Percentiles rank a stretch among this genome's conserved stretches.
These are phyloP conservation scores for Papilio glaucus DNA, from an alignment of 1,140 invertebrate genomes.

Conservation along the genomic window DNA sequence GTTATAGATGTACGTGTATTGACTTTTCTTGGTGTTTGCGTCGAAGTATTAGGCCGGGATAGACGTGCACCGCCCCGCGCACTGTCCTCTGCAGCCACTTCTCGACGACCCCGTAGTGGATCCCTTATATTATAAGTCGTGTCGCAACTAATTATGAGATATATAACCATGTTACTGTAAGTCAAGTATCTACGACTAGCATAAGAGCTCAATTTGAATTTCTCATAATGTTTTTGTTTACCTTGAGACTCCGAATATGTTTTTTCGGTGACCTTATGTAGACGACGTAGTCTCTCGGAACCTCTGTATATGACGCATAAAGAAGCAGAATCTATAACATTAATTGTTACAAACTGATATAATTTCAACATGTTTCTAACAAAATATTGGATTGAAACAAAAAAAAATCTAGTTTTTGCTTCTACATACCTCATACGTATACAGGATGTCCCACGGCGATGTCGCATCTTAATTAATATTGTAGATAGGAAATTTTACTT, in stretches of 20 bases:
- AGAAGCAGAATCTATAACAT: not conserved
- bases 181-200: slow-evolving; percentile 14
- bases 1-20: slow-evolving; percentile 18
- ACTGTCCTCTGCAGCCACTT: not conserved
- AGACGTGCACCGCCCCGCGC: too few species aligned
- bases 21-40: slow-evolving; percentile 4
- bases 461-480: too few species aligned
- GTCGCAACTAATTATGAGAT: slow-evolving; percentile 1
- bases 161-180: slow-evolving; percentile 22
- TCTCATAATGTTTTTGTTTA: not conserved
- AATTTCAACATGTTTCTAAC: not conserved
- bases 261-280: not conserved
- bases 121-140: slow-evolving; percentile 9
- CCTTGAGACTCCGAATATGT: not conserved
- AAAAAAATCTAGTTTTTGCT: not conserved
- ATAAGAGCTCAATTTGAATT: slow-evolving; percentile 22
- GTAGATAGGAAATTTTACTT: too few species aligned
- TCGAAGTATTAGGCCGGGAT: not conserved
- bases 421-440: not conserved
- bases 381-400: not conserved
- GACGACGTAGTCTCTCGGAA: not conserved
- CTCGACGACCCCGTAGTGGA: slow-evolving; percentile 7
- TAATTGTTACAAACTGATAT: not conserved
- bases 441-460: too few species aligned
- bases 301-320: slow-evolving; percentile 1